A percentile compares a stretch with the other conserved stretches of the same genome.
Conservation (phyloP, 2,797 vertebrate genomes). For the Sebastes baramenuke region DNA sequence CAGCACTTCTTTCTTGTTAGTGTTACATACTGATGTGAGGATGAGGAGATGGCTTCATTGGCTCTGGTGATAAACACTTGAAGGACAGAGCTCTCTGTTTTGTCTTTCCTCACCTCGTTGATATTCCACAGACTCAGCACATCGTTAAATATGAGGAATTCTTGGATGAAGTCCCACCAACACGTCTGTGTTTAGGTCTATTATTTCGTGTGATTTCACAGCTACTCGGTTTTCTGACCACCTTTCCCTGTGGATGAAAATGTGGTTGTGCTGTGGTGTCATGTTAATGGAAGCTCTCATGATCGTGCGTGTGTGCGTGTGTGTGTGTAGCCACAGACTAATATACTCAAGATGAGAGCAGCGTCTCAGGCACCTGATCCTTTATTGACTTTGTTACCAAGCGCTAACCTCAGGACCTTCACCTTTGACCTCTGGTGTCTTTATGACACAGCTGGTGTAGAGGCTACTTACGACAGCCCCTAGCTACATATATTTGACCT, state of each 20-base stretch:
- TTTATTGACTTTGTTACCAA: constrained; percentile 55
- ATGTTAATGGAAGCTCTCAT: neutral
- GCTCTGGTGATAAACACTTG: constrained; percentile 39
- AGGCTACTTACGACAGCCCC: constrained; percentile 1
- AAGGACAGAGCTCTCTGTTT: constrained; percentile 41
- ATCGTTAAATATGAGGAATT: constrained; percentile 56
- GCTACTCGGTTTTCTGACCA: constrained; percentile 3
- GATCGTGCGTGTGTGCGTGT: neutral
- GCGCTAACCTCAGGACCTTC: constrained; percentile 18
- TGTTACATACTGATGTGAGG: constrained; percentile 28
- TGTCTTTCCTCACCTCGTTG: constrained; percentile 35
- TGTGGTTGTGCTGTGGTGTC: constrained; percentile 1
- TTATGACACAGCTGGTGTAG: constrained; percentile 43
- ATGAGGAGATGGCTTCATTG: constrained; percentile 13
- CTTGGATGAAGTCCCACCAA: constrained; percentile 48
- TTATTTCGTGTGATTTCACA: constrained; percentile 46
- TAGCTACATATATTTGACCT: constrained; percentile 9
- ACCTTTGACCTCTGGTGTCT: constrained; percentile 56
- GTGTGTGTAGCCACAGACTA: neutral
- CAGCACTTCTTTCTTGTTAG: constrained; percentile 7
- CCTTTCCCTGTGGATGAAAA: constrained; percentile 8
- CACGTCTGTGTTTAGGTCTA: constrained; percentile 22
- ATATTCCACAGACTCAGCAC: constrained; percentile 64
- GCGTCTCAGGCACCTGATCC: constrained; percentile 57
- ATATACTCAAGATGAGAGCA: constrained; percentile 23